Evolutionary conservation across 2,888 invertebrate species (phyloP), one percentile per base, ranked within the genome.

Genomic region (Agrochola macilenta): DNA sequence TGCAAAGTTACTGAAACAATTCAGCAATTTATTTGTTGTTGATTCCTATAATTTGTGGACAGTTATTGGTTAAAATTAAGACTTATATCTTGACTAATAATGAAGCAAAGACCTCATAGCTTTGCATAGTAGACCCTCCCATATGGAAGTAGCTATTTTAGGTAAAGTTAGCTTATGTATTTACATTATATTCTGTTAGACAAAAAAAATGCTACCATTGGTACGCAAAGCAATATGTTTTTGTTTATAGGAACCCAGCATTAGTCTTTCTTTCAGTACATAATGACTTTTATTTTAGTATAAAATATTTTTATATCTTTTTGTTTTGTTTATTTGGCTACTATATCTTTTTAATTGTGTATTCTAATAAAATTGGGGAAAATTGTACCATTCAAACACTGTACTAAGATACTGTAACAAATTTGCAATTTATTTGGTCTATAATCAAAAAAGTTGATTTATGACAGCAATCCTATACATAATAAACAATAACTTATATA

Each of bases 401-500:
- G n/a, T 61, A 69, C 49, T 69, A 77, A 46, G 17, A 69, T 64
- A 80, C 52, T 77, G 7, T 64, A 83, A 64, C 14, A 69, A 61
- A 66, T 46, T 35, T 14, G 23, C 1, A 64, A 64, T 79, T 79
- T 83, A 77, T 77, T 77, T 46, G 12, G 12, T 58, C 23, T 57
- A 43, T 35, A 26, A 69, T 66, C 11, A 23, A 49, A 54, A 46
- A 39, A 52, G 35, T 70, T 79, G 12, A n/a, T 61, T 66, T 60
- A 20, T n/a, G 20, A 69, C 52, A 82, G 20, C 30, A 77, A 52
- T 77, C 39, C 46, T 54, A 54, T 74, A 68, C 14, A 58, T 63
- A 68, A 63, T 63, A 75, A 81, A 82, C 46, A 76, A 61, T 43
- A 77, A 64, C 57, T 76, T 82, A 82, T 82, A 82, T 5, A 26